Evolutionary conservation across 2,113 vertebrate genomes (phyloP), one percentile per base, ranked within the genome.

Genomic region (Onychostoma macrolepis): DNA sequence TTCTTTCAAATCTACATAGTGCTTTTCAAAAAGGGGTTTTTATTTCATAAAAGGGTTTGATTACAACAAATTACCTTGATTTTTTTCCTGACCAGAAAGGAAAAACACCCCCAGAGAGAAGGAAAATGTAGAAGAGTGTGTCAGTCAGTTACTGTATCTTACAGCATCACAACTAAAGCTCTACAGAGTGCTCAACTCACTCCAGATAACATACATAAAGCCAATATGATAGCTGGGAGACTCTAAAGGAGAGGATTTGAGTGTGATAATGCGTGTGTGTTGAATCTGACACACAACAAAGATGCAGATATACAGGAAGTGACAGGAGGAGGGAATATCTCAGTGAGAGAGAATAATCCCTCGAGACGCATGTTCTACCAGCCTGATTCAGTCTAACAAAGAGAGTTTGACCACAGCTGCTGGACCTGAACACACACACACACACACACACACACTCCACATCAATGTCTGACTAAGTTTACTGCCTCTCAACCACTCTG

Each of bases 351-450:
- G 72, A 76, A 76, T 76, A 76, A 76, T 76, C 72, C 72, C 72
- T 28, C 1, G 3, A 76, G 41, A 28, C 12, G 0, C 41, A 48
- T 76, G 72, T 76, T 76, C 72, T 76, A 76, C 41, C 72, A 76
- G 41, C 24, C 38, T 11, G 11, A 43, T 74, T 43, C 71, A 43
- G 21, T 45, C 72, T 28, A 26, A 76, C 72, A 76, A 43, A 76
- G 72, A 75, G 41, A 63, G 79, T 65, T 63, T 43, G 79, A 81
- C 56, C 58, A 81, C 36, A 63, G 56, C 74, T 78, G 61, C 41
- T 65, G 72, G 19, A 85, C 56, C 19, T 7, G 43, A 83, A 83
- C 43, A 71, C 36, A 65, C 12, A 45, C 48, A 21, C 50, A 56
- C 58, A 67, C 80, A 67, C 48, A 21, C 50, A 56, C 58, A 67